Conservation (phyloP, 2,113 vertebrate genomes). For the Myotis yumanensis region DNA sequence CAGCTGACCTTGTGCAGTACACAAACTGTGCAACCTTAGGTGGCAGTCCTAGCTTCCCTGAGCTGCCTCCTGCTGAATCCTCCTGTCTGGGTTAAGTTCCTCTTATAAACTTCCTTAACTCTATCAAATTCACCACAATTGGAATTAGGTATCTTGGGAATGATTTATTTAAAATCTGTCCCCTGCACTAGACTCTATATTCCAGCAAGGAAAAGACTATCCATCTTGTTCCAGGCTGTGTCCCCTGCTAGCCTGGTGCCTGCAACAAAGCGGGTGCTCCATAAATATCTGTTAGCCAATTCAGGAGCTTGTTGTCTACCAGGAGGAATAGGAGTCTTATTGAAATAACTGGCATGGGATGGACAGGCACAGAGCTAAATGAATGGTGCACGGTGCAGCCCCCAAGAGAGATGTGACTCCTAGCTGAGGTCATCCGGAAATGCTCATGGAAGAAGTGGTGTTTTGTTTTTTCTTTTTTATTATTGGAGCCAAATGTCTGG, state of each 20-base stretch:
- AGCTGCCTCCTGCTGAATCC: not conserved
- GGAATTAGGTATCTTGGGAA: not conserved
- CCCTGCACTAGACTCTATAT: not conserved
- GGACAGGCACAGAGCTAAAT: not conserved
- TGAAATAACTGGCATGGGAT: not conserved
- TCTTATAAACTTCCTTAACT: conserved; percentile 38
- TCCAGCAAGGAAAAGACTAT: not conserved
- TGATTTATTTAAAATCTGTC: not conserved
- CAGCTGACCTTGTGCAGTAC: not conserved
- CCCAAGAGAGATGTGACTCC: not conserved
- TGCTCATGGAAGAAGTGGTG: not conserved
- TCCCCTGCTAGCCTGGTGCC: not conserved
- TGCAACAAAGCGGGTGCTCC: not conserved
- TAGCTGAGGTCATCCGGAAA: not conserved
- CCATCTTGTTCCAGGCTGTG: not conserved
- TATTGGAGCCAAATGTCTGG: not conserved
- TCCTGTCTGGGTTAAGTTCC: not conserved
- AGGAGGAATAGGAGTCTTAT: not conserved
- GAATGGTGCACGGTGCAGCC: not conserved
- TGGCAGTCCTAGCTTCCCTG: not conserved
- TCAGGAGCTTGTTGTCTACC: not conserved
- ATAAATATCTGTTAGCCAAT: not conserved
- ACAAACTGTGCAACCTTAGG: not conserved
- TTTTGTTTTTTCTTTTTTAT: not conserved
- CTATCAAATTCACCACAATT: not conserved